phyloP scores from a whole-genome alignment of 2,113 vertebrate species.

The Podarcis muralis region DNA sequence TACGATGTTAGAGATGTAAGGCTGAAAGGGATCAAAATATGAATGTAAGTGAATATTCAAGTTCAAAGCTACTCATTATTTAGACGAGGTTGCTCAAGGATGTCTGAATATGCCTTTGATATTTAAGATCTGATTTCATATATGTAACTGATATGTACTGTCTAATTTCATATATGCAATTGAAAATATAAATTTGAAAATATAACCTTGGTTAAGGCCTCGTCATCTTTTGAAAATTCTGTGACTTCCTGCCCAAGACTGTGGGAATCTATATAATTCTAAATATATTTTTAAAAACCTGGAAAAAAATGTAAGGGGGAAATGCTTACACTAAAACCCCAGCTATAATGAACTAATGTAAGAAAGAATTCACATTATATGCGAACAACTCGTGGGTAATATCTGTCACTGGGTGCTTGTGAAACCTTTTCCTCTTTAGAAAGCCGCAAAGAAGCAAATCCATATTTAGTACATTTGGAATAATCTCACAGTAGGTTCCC shows the following conservation, averaged over 20 bases:
- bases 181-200: not conserved
- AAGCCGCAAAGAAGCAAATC: not conserved
- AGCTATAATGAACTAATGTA: not conserved
- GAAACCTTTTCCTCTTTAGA: not conserved
- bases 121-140: not conserved
- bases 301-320: not conserved
- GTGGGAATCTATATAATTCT: not conserved
- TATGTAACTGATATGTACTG: not conserved
- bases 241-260: not conserved
- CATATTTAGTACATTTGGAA: not conserved
- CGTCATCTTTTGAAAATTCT: not conserved
- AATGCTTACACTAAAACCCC: not conserved
- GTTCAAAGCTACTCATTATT: not conserved
- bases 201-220: not conserved
- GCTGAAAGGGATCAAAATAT: not conserved
- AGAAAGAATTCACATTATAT: not conserved
- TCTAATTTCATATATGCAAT: not conserved
- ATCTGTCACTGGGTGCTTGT: not conserved
- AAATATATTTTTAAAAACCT: not conserved
- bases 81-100: not conserved
- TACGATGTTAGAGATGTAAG: not conserved
- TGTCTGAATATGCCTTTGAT: not conserved
- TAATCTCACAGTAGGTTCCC: not conserved
- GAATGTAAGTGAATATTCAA: not conserved
- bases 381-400: not conserved